Percentiles rank a stretch among this genome's conserved stretches.
These are phyloP conservation scores for Archocentrus centrarchus DNA, from an alignment of 2,113 vertebrate genomes.

Conservation along the genomic window DNA sequence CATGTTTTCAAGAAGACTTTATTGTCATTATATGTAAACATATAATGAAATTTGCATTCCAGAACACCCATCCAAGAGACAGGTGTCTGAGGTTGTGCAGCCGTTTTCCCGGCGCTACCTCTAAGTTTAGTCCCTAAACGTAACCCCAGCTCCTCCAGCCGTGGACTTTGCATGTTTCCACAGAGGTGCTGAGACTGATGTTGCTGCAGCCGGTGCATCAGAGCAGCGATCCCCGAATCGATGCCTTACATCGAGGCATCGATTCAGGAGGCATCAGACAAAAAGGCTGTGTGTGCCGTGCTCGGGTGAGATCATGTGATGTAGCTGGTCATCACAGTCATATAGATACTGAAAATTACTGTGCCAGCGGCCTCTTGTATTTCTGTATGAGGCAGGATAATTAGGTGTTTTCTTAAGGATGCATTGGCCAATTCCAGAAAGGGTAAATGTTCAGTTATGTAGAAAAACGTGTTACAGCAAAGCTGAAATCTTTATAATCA, in stretches of 20 bases:
- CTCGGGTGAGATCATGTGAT: not conserved
- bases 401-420: accelerated
- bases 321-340: accelerated
- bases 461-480: no score
- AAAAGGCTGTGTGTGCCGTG: not conserved
- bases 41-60: no score
- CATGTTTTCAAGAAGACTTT: not conserved
- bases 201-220: no score
- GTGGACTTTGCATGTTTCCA: not conserved
- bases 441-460: not conserved
- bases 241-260: no score
- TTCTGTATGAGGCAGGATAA: not conserved
- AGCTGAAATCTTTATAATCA: not conserved
- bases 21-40: no score
- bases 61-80: no score
- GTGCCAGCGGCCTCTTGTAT: not conserved
- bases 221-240: no score
- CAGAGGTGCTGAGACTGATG: not conserved
- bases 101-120: no score
- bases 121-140: not conserved
- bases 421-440: no score
- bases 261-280: not conserved
- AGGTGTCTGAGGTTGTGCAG: no score
- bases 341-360: not conserved
- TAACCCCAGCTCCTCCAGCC: not conserved